Conservation (phyloP, 2,888 invertebrate genomes). For the Cyaniris semiargus region DNA sequence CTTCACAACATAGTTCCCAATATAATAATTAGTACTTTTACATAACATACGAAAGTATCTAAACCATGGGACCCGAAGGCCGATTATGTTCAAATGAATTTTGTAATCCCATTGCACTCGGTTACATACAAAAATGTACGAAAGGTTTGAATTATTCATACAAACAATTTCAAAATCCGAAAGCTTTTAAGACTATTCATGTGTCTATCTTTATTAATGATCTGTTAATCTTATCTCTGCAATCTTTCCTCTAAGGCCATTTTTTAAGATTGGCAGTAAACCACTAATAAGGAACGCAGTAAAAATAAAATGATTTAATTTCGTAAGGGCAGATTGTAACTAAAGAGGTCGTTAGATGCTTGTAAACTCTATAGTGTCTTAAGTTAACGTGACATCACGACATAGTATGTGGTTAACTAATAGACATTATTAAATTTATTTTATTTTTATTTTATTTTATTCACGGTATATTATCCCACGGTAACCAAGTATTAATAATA, state of each 20-base stretch:
- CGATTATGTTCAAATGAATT: not conserved
- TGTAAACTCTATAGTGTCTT: no score
- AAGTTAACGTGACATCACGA: no score
- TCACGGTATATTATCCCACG: no score
- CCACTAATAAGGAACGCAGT: not conserved
- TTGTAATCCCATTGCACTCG: not conserved
- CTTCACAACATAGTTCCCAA: not conserved
- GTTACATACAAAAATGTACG: slow-evolving; percentile 11
- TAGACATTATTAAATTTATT: no score
- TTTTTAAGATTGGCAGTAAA: not conserved
- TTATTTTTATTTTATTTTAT: no score
- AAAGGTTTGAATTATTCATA: slow-evolving; percentile 9
- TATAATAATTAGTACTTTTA: not conserved
- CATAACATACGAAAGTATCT: not conserved
- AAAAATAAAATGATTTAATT: not conserved
- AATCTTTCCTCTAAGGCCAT: not conserved
- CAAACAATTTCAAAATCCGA: not conserved
- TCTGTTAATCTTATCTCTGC: slow-evolving; percentile 2
- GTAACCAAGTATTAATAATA: no score
- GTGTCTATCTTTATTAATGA: slow-evolving; percentile 11
- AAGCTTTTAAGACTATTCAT: slow-evolving; percentile 14
- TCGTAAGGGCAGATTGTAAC: not conserved
- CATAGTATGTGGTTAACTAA: no score
- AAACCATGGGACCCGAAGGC: not conserved
- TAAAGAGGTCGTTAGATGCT: no score